phyloP scores from a whole-genome alignment of 2,888 invertebrate species.

The Hesperia comma region DNA sequence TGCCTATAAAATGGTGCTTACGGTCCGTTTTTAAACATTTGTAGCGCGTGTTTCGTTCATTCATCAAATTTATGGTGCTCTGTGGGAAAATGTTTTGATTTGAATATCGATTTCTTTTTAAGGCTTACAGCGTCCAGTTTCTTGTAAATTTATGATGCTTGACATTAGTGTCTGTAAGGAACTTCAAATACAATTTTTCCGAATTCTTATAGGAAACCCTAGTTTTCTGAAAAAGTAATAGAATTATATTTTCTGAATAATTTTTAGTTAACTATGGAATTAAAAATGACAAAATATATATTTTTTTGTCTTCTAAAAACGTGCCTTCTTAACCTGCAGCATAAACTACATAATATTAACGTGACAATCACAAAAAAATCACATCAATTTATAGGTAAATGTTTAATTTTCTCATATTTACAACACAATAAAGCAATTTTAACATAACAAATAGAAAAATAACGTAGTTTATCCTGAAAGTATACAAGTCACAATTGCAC shows the following conservation, averaged over 20 bases:
- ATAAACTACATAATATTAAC: too few species aligned
- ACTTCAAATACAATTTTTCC: background rate
- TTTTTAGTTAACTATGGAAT: too few species aligned
- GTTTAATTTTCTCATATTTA: too few species aligned
- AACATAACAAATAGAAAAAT: background rate
- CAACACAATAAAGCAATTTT: too few species aligned
- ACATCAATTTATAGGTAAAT: too few species aligned
- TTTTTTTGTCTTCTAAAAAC: too few species aligned
- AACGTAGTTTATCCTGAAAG: slow-evolving; percentile 1
- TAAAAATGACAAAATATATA: too few species aligned
- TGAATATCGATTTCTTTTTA: slow-evolving; percentile 54
- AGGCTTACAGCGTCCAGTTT: slow-evolving; percentile 20
- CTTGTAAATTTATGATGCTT: background rate
- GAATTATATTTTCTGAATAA: too few species aligned
- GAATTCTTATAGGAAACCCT: background rate
- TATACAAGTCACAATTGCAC: slow-evolving; percentile 1
- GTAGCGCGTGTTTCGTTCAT: slow-evolving; percentile 83
- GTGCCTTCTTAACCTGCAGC: too few species aligned
- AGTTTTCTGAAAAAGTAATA: too few species aligned
- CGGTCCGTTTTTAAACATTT: slow-evolving; percentile 81
- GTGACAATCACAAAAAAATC: too few species aligned
- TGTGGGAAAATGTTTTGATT: slow-evolving; percentile 81
- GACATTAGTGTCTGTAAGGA: background rate
- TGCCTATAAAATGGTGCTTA: slow-evolving; percentile 83
- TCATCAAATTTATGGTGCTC: slow-evolving; percentile 82